Conservation (phyloP, 2,113 vertebrate genomes). For the Platysteira castanea region DNA sequence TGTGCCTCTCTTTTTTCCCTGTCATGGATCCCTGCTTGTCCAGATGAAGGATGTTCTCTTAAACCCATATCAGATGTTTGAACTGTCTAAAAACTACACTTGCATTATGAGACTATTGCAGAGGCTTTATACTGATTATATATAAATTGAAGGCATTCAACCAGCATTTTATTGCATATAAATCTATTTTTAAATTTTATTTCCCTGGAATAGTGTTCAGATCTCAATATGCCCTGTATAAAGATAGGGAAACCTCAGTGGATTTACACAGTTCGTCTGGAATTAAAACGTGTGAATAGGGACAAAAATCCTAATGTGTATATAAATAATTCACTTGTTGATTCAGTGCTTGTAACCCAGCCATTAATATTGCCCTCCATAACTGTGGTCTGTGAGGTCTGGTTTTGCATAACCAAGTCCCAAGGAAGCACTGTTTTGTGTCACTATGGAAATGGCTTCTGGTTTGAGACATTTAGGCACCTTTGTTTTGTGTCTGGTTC, state of each 20-base stretch:
- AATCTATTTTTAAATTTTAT: background rate
- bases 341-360: background rate
- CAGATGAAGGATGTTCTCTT: background rate
- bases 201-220: background rate
- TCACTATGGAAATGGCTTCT: background rate
- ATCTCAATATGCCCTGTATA: background rate
- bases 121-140: background rate
- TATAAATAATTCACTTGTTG: constrained; percentile 9
- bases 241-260: background rate
- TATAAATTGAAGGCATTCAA: background rate
- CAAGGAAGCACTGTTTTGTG: background rate
- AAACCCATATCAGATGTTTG: background rate
- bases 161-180: background rate
- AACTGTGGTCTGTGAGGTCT: background rate
- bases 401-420: background rate
- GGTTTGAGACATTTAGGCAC: background rate
- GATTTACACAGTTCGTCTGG: background rate
- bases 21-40: background rate
- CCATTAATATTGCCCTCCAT: background rate
- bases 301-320: background rate
- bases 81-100: background rate
- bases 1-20: background rate
- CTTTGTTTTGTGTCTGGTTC: background rate
- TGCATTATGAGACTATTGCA: background rate
- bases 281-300: background rate